phyloP scores from a whole-genome alignment of 2,113 vertebrate species.

The Ivindomyrus marchei region DNA sequence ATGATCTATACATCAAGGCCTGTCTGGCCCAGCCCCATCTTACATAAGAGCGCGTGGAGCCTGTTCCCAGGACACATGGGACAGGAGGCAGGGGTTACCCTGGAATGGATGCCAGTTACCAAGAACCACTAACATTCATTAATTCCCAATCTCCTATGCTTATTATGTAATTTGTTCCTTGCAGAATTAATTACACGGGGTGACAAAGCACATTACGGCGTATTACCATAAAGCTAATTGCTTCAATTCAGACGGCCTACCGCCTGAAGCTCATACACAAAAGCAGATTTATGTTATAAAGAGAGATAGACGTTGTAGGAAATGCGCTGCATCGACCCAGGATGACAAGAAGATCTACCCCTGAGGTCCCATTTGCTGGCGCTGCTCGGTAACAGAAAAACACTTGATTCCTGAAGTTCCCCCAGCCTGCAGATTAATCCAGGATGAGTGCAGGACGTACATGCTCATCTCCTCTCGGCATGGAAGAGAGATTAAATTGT shows the following conservation, averaged over 20 bases:
- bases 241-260: not conserved
- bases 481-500: not conserved
- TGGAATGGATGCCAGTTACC: not conserved
- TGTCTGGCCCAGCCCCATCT: not conserved
- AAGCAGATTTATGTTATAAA: not conserved
- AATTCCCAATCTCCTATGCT: constrained; percentile 6
- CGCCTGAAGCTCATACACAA: not conserved
- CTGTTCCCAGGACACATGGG: not conserved
- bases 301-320: not conserved
- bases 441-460: not conserved
- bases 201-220: not conserved
- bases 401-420: not conserved
- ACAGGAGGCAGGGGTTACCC: not conserved
- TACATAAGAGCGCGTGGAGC: not conserved
- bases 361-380: not conserved
- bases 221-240: constrained; percentile 5
- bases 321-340: not conserved
- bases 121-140: constrained; percentile 4
- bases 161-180: constrained; percentile 2
- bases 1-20: not conserved
- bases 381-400: not conserved
- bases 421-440: not conserved
- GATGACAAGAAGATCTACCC: not conserved
- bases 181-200: not conserved
- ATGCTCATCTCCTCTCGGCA: not conserved